Evolutionary conservation across 2,888 invertebrate species (phyloP).

Genomic region (Latrodectus elegans): DNA sequence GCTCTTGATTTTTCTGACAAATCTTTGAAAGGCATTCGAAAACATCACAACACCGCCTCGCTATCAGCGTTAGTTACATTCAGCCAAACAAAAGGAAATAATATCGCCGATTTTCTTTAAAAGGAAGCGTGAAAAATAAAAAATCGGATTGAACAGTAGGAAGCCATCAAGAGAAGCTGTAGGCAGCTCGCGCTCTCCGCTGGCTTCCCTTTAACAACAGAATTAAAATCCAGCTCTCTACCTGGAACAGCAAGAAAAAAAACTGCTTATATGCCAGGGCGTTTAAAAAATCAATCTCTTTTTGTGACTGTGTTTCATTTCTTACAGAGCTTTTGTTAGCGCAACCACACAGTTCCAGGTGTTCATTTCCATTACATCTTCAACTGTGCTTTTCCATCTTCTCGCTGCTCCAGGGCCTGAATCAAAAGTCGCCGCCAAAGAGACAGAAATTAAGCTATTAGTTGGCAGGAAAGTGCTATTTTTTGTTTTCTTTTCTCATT

Average conservation of each 20-base stretch:
- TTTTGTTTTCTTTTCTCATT: conserved; percentile 12
- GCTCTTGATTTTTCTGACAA: conserved; percentile 4
- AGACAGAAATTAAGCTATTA: conserved; percentile 66
- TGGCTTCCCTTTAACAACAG: neutral
- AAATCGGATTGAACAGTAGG: conserved; percentile 9
- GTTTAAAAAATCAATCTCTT: conserved; percentile 62
- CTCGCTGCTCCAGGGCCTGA: neutral
- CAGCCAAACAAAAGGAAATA: neutral
- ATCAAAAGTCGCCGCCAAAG: conserved; percentile 50
- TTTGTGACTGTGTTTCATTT: conserved; percentile 56
- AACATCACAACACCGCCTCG: conserved; percentile 5
- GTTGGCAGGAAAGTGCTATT: conserved; percentile 42
- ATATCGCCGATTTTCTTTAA: conserved; percentile 7
- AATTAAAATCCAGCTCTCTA: neutral
- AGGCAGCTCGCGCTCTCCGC: neutral
- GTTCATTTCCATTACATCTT: conserved; percentile 63
- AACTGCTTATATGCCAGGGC: neutral
- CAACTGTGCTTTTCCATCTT: conserved; percentile 4
- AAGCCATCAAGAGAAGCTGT: neutral
- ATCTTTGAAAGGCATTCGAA: conserved; percentile 16
- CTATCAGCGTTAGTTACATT: neutral
- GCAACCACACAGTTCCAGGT: conserved; percentile 52
- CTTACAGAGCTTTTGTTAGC: conserved; percentile 36
- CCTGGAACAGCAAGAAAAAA: neutral
- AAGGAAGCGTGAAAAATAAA: conserved; percentile 17